Base-by-base conservation (phyloP, 1,140 invertebrate genomes). In the Diprion similis region DNA sequence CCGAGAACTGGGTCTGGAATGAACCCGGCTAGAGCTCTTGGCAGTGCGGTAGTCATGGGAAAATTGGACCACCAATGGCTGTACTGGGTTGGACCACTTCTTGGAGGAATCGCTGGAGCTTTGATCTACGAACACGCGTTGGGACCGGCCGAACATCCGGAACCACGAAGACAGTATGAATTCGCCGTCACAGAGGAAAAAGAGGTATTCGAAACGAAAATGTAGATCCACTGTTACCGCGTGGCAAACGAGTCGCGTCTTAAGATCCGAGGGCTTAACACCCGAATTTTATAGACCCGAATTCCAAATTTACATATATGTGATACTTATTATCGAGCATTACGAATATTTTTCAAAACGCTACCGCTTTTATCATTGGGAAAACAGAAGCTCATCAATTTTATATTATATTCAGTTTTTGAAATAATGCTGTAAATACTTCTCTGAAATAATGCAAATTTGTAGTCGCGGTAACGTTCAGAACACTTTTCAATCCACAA, bases 21-120 rank as follows among this genome's bases (percentile, higher is more conserved):
- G 95, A 98, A 98, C 88, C 95, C 95, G 0, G 96, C 96, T 0
- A 89, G 96, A 73, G 93, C 93, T 45, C 92, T 97, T 81, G 96
- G 96, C 70, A 95, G 95, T 9, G 94, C 95, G 3, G 92, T 96
- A 11, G 92, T 97, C 59, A 91, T 91, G 71, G 90, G 91, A 24
- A 86, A 87, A 19, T 98, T 95, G 92, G 85, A 88, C 0, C 85
- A 94, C 76, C 95, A 97, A 80, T 98, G 96, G 96, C 92, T 97
- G 0, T 98, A 96, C 87, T 98, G 96, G 96, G 89, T 93, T 1
- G 96, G 96, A 0, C 95, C 96, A 0, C 90, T 95, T 72, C 85
- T 94, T 0, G 96, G 96, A 3, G 96, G 94, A 6, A 90, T 95
- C 46, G 89, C 91, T 0, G 96, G 94, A 1, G 92, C 92, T 13